Conservation (phyloP, 2,113 vertebrate species). For the Rattus rattus region DNA sequence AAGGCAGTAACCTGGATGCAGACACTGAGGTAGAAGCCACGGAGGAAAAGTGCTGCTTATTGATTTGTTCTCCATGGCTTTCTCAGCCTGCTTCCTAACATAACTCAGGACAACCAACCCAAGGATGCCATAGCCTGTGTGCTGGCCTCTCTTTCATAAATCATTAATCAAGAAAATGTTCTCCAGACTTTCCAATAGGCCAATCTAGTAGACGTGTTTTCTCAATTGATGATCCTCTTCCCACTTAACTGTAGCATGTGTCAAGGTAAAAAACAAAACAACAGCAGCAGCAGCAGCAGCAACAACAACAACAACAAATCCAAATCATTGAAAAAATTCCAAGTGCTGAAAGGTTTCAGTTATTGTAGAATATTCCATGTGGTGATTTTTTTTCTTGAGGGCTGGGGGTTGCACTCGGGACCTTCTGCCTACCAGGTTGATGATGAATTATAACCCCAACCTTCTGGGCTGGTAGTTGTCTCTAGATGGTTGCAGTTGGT, state of each 20-base stretch:
- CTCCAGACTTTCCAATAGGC: not conserved
- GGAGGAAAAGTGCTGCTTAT: not conserved
- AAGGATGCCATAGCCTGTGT: not conserved
- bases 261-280: not conserved
- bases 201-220: not conserved
- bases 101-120: not conserved
- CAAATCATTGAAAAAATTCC: not conserved
- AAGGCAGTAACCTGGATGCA: not conserved
- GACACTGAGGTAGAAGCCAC: not conserved
- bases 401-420: no score
- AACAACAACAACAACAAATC: no score
- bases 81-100: not conserved
- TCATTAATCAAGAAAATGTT: no score
- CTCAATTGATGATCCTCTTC: not conserved
- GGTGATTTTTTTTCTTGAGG: not conserved
- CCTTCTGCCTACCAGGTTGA: not conserved
- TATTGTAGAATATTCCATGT: not conserved
- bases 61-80: not conserved
- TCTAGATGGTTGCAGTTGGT: not conserved
- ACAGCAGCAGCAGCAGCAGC: not conserved
- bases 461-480: not conserved
- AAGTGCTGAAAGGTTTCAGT: not conserved
- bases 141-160: not conserved
- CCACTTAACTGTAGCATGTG: not conserved
- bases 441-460: accelerated